These are phyloP conservation scores for Cryptocephalus moraei DNA, from an alignment of 2,888 invertebrate species.

Conservation along the genomic window DNA sequence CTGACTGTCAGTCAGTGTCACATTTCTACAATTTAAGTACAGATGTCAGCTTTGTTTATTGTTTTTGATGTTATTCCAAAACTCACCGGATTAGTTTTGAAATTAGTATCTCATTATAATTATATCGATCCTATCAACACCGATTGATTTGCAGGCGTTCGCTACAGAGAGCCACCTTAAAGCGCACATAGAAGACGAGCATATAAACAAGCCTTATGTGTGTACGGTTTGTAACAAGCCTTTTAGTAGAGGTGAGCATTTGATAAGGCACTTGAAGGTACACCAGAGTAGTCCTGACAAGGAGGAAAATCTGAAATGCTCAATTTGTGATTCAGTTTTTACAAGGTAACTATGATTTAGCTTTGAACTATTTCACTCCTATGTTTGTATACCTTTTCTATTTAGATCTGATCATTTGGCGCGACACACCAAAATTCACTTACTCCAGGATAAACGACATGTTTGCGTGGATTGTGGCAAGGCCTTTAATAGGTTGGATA, in stretches of 20 bases:
- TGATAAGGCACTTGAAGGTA: slow-evolving; percentile 37
- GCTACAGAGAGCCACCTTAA: slow-evolving; percentile 31
- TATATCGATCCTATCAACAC: no score
- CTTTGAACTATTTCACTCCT: not conserved
- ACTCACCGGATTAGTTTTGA: no score
- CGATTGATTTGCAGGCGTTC: slow-evolving; percentile 21
- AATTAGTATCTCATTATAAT: no score
- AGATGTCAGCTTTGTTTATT: no score
- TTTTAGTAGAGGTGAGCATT: slow-evolving; percentile 36
- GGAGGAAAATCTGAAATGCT: slow-evolving; percentile 31
- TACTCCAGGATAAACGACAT: slow-evolving; percentile 37
- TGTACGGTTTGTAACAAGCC: slow-evolving; percentile 37
- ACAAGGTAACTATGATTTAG: slow-evolving; percentile 23
- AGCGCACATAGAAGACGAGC: slow-evolving; percentile 35
- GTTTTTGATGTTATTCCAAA: no score
- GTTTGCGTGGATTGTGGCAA: slow-evolving; percentile 55
- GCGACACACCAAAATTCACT: slow-evolving; percentile 53
- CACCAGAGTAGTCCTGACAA: slow-evolving; percentile 27
- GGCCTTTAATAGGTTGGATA: slow-evolving; percentile 46
- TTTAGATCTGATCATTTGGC: slow-evolving; percentile 53
- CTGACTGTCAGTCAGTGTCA: no score
- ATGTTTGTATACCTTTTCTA: slow-evolving; percentile 10
- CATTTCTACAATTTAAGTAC: no score
- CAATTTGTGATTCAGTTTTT: slow-evolving; percentile 35
- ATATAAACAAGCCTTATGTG: slow-evolving; percentile 36